Conservation (phyloP, 2,797 vertebrate species). For the Coregonus suidteri region DNA sequence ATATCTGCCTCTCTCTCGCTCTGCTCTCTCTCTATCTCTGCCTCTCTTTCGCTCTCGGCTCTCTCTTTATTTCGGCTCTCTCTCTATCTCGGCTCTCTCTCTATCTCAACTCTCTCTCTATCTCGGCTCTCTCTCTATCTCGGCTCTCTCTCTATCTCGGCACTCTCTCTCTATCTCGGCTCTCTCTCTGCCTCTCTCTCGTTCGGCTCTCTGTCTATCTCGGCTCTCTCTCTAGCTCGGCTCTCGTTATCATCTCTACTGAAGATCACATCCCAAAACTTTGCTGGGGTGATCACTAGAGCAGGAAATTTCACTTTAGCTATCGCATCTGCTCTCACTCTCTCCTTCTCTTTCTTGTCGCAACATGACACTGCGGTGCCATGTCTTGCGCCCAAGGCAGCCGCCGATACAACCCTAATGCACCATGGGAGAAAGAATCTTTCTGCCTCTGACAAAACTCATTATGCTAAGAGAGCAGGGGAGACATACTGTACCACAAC, state of each 20-base stretch:
- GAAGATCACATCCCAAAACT: background rate
- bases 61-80: background rate
- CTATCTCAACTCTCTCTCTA: too few species aligned
- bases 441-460: slow-evolving; percentile 30
- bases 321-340: background rate
- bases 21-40: background rate
- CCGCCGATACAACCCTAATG: background rate
- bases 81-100: background rate
- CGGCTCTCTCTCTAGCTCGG: background rate
- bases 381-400: background rate
- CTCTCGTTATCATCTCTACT: slow-evolving; percentile 1
- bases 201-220: too few species aligned
- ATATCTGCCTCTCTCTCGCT: background rate
- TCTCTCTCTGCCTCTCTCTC: background rate
- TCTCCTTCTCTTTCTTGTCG: background rate
- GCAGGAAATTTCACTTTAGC: slow-evolving; percentile 17
- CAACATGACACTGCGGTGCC: background rate
- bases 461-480: slow-evolving; percentile 31
- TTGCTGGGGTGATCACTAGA: slow-evolving; percentile 7
- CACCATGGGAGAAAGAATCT: background rate
- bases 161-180: background rate
- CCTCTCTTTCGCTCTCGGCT: background rate
- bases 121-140: background rate
- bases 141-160: too few species aligned
- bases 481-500: too few species aligned